phyloP scores from a whole-genome alignment of 2,797 vertebrate species.

The Gymnoscopelus braueri region DNA sequence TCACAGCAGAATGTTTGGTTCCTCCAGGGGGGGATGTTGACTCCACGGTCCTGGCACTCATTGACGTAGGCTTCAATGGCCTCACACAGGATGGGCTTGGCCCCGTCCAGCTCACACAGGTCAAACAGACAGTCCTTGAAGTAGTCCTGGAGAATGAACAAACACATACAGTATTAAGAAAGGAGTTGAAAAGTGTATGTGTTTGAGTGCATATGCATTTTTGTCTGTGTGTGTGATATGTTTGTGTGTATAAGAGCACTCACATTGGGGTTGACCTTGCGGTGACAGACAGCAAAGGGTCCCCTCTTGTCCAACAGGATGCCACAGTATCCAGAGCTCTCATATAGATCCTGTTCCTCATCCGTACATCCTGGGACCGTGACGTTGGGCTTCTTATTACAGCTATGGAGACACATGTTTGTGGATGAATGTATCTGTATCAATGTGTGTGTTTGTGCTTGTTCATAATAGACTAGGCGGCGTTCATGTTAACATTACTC shows the following conservation, averaged over 20 bases:
- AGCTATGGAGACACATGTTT: constrained; percentile 57
- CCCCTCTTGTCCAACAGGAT: constrained; percentile 75
- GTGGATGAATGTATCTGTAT: not conserved
- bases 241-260: constrained; percentile 16
- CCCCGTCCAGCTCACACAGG: constrained; percentile 79
- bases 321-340: constrained; percentile 76
- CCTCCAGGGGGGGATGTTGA: constrained; percentile 77
- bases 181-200: not conserved
- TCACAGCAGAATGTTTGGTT: constrained; percentile 79
- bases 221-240: not conserved
- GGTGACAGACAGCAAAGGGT: constrained; percentile 80
- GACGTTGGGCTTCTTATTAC: constrained; percentile 68
- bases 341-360: constrained; percentile 67
- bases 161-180: not conserved
- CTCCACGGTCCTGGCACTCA: constrained; percentile 80
- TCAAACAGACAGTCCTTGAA: constrained; percentile 82
- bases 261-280: constrained; percentile 78
- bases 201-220: not conserved
- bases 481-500: constrained; percentile 9
- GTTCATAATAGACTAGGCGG: not conserved
- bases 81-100: constrained; percentile 75
- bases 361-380: constrained; percentile 70
- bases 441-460: not conserved
- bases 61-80: constrained; percentile 81
- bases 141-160: constrained; percentile 63